Evolutionary conservation across 2,888 invertebrate species (phyloP).

Genomic region (Scaptomyza parva): DNA sequence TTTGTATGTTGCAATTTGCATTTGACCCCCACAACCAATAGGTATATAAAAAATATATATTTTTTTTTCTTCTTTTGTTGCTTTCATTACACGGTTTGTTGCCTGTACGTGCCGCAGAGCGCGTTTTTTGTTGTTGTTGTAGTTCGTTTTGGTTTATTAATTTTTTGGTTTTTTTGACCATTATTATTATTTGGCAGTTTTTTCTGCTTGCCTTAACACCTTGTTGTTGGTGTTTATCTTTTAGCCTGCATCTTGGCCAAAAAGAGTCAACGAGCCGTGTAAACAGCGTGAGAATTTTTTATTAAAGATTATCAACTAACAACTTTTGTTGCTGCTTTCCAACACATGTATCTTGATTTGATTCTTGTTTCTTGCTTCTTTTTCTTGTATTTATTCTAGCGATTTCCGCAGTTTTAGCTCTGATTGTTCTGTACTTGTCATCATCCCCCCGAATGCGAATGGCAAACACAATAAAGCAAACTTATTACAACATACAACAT

Average conservation of each 20-base stretch:
- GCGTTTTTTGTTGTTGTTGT: slow-evolving; percentile 17
- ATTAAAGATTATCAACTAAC: slow-evolving; percentile 63
- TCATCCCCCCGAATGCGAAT: slow-evolving; percentile 46
- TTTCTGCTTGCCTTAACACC: slow-evolving; percentile 55
- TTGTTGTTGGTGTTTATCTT: slow-evolving; percentile 42
- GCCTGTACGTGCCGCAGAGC: slow-evolving; percentile 55
- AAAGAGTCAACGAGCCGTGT: slow-evolving; percentile 76
- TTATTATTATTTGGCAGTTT: slow-evolving; percentile 50
- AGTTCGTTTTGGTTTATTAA: slow-evolving; percentile 41
- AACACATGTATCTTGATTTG: slow-evolving; percentile 48
- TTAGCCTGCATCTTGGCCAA: slow-evolving; percentile 51
- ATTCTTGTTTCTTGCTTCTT: slow-evolving; percentile 35
- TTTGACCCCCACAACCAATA: slow-evolving; percentile 66
- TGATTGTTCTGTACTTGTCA: slow-evolving; percentile 74
- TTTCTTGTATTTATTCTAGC: slow-evolving; percentile 62
- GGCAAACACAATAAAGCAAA: slow-evolving; percentile 56
- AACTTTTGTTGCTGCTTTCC: slow-evolving; percentile 13
- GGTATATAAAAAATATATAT: too few species aligned
- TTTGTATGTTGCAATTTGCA: slow-evolving; percentile 74
- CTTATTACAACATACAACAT: slow-evolving; percentile 56
- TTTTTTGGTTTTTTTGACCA: slow-evolving; percentile 15
- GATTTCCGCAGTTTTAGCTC: slow-evolving; percentile 72
- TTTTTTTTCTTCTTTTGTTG: too few species aligned
- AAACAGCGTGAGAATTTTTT: slow-evolving; percentile 82
- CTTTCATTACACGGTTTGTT: slow-evolving; percentile 54